Evolutionary conservation across 1,140 invertebrate species (phyloP).

Genomic region (Ditylenchus dipsaci): DNA sequence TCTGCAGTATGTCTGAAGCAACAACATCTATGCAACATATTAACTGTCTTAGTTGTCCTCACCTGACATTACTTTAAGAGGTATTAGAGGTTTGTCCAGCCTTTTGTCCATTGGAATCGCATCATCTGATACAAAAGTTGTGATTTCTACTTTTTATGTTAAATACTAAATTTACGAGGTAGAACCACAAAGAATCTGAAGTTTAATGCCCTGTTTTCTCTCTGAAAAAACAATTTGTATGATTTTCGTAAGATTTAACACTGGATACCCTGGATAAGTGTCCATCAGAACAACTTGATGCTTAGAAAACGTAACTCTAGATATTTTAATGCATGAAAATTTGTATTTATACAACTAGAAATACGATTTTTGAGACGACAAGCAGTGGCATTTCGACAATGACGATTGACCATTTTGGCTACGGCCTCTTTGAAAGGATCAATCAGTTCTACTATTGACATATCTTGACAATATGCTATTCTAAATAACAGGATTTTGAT

Average conservation of each 20-base stretch:
- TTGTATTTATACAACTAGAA: background rate
- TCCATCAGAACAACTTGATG: constrained; percentile 42
- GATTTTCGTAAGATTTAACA: too few relatives aligned
- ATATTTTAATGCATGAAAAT: constrained; percentile 5
- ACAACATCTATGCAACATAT: background rate
- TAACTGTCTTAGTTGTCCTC: background rate
- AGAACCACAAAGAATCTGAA: constrained; percentile 47
- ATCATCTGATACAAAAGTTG: background rate
- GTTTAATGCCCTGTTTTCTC: constrained; percentile 28
- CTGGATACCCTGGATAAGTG: constrained; percentile 22
- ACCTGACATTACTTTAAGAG: constrained; percentile 33
- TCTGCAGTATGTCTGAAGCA: constrained; percentile 36
- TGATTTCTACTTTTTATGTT: background rate
- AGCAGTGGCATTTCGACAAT: constrained; percentile 39
- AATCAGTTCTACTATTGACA: constrained; percentile 30
- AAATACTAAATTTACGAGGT: constrained; percentile 30
- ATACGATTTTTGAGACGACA: constrained; percentile 39
- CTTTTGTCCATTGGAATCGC: constrained; percentile 35
- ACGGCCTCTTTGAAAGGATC: constrained; percentile 44
- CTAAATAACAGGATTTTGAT: background rate
- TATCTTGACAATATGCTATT: constrained; percentile 38
- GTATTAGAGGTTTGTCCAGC: constrained; percentile 34
- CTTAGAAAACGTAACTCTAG: constrained; percentile 37
- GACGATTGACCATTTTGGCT: constrained; percentile 36
- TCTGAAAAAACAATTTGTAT: background rate